These are phyloP conservation scores for Pollachius pollachius DNA, from an alignment of 2,113 vertebrate genomes.

Conservation along the genomic window DNA sequence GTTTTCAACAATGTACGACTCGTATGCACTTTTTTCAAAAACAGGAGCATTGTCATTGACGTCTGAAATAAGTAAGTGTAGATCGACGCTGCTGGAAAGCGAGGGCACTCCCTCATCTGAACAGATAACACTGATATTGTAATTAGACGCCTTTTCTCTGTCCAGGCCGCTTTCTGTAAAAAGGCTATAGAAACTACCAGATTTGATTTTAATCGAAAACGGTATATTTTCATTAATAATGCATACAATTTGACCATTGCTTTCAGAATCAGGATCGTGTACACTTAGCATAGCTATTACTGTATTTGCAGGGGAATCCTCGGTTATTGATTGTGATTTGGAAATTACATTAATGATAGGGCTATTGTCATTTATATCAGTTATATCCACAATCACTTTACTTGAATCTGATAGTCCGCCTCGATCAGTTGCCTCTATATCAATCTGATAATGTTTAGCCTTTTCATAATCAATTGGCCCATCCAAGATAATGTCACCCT, in stretches of 20 bases:
- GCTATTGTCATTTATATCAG: slow-evolving; percentile 58
- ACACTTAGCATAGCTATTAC: slow-evolving; percentile 54
- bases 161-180: slow-evolving; percentile 45
- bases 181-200: slow-evolving; percentile 53
- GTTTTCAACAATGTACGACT: slow-evolving; percentile 61
- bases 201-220: slow-evolving; percentile 50
- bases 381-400: slow-evolving; percentile 56
- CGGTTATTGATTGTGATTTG: slow-evolving; percentile 30
- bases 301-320: slow-evolving; percentile 36
- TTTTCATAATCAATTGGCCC: slow-evolving; percentile 68
- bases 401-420: slow-evolving; percentile 68
- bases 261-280: slow-evolving; percentile 56
- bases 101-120: slow-evolving; percentile 50
- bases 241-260: slow-evolving; percentile 48
- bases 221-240: slow-evolving; percentile 32
- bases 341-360: slow-evolving; percentile 58
- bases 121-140: slow-evolving; percentile 54
- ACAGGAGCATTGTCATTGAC: slow-evolving; percentile 73
- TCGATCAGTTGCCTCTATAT: slow-evolving; percentile 67
- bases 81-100: slow-evolving; percentile 42
- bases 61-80: slow-evolving; percentile 49
- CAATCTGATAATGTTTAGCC: slow-evolving; percentile 49
- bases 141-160: slow-evolving; percentile 46
- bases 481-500: slow-evolving; percentile 46
- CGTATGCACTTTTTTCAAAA: slow-evolving; percentile 58